A percentile compares a stretch with the other conserved stretches of the same genome.
phyloP scores from a whole-genome alignment of 2,888 invertebrate species.

The Creontiades dilutus region DNA sequence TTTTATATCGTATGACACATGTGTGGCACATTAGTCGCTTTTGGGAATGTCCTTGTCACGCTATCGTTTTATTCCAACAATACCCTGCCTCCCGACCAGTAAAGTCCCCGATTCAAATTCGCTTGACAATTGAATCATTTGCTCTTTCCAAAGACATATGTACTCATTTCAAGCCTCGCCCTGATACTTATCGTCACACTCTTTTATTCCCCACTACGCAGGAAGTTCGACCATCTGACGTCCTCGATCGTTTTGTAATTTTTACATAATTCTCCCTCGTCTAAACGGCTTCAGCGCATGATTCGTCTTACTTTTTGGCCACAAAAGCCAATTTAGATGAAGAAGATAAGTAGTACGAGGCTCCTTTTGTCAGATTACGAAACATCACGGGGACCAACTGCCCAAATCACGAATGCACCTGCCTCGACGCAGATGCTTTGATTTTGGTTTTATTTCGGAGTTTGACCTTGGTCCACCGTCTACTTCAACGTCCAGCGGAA shows the following conservation, averaged over 20 bases:
- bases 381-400: slow-evolving; percentile 43
- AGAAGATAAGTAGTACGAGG: slow-evolving; percentile 7
- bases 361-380: slow-evolving; percentile 37
- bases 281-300: neutral
- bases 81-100: too few species aligned
- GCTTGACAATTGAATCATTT: neutral
- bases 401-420: slow-evolving; percentile 57
- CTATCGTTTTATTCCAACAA: too few species aligned
- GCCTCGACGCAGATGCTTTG: slow-evolving; percentile 55
- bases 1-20: too few species aligned
- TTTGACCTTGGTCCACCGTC: slow-evolving; percentile 47
- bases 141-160: neutral
- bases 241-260: neutral
- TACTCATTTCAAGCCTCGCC: neutral
- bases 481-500: neutral
- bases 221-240: neutral
- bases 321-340: slow-evolving; percentile 54
- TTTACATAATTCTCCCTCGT: neutral
- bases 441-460: slow-evolving; percentile 56
- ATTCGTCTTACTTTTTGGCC: neutral
- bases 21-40: too few species aligned
- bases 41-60: neutral
- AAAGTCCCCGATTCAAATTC: neutral
- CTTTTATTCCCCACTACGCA: too few species aligned
- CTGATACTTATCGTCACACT: too few species aligned